Evolutionary conservation across 2,797 vertebrate genomes (phyloP).

Genomic region (Sus cebifrons): DNA sequence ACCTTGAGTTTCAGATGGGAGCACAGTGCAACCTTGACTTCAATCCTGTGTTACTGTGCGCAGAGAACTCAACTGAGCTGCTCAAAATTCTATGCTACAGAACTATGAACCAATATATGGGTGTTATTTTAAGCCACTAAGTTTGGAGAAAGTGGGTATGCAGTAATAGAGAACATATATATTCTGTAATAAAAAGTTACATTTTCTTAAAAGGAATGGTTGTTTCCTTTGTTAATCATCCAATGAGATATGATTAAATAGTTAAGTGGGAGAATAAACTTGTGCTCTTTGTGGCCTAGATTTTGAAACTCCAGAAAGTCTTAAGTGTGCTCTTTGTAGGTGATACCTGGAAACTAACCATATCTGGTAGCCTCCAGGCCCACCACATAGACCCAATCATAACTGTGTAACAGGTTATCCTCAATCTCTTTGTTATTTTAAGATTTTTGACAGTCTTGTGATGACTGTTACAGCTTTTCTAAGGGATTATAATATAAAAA

Average conservation of each 20-base stretch:
- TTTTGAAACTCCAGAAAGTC: background rate
- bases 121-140: background rate
- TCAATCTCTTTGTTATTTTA: background rate
- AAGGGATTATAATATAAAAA: background rate
- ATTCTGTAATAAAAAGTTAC: background rate
- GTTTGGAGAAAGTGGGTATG: background rate
- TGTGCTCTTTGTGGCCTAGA: background rate
- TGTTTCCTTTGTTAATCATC: conserved; percentile 2
- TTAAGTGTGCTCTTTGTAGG: background rate
- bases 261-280: background rate
- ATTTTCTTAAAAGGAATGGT: background rate
- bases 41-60: background rate
- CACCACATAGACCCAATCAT: background rate
- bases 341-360: background rate
- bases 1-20: background rate
- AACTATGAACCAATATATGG: background rate
- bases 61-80: background rate
- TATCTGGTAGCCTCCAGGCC: background rate
- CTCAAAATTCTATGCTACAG: background rate
- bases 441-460: background rate
- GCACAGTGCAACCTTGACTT: background rate
- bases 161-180: background rate
- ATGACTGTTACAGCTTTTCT: background rate
- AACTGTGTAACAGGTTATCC: no score
- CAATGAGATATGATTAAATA: background rate